Conservation (phyloP, 2,113 vertebrate genomes). For the Galeopterus variegatus region DNA sequence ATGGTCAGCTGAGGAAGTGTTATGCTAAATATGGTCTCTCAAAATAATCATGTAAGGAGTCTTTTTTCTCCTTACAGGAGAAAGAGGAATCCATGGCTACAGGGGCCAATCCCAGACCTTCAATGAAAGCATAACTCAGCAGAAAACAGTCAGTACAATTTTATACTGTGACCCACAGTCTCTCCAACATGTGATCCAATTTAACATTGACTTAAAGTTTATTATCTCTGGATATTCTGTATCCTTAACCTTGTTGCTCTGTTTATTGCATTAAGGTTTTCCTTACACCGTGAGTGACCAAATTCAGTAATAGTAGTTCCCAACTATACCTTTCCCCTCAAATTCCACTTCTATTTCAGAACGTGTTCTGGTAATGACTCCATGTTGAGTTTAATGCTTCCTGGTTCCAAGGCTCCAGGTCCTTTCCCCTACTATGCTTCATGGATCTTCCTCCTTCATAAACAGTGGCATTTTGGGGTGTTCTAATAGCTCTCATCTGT, state of each 20-base stretch:
- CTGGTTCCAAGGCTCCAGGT: neutral
- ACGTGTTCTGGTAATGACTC: neutral
- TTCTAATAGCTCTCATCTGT: neutral
- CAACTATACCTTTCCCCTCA: neutral
- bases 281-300: neutral
- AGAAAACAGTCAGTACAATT: neutral
- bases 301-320: neutral
- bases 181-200: neutral
- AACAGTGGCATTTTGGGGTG: neutral
- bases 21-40: neutral
- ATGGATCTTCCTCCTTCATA: neutral
- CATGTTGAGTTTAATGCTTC: neutral
- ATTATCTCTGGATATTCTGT: neutral
- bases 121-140: neutral
- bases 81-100: neutral
- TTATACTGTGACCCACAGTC: neutral
- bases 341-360: neutral
- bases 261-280: neutral
- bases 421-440: neutral
- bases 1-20: neutral
- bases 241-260: neutral
- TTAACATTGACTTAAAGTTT: neutral
- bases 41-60: neutral
- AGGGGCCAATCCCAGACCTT: neutral
- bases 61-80: neutral